A percentile compares a stretch with the other conserved stretches of the same genome.
These are phyloP conservation scores for Acestrorhynchus altus DNA, from an alignment of 2,797 vertebrate genomes.

Conservation along the genomic window DNA sequence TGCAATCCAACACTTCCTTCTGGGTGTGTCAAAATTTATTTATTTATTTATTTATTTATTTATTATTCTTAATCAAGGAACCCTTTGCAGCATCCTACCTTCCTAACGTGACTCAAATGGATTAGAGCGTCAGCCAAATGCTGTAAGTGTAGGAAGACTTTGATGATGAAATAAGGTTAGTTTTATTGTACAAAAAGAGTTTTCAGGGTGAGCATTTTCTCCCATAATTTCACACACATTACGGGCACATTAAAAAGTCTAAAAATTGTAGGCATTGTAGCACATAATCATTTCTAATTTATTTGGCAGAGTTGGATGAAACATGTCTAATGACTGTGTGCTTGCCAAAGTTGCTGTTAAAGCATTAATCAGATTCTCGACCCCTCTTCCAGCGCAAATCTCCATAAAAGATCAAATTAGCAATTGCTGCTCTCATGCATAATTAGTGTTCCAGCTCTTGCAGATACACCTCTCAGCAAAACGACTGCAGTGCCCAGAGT, in stretches of 20 bases:
- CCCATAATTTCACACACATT: not conserved
- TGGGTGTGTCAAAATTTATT: no score
- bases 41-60: no score
- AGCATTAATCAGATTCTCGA: conserved; percentile 68
- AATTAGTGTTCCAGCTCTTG: conserved; percentile 69
- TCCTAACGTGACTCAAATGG: no score
- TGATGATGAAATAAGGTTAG: no score
- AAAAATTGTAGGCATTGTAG: conserved; percentile 11
- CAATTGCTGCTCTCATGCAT: conserved; percentile 63
- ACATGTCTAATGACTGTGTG: conserved; percentile 46
- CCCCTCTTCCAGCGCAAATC: conserved; percentile 65
- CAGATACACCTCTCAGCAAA: conserved; percentile 62
- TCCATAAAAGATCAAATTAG: conserved; percentile 70
- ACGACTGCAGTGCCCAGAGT: conserved; percentile 62
- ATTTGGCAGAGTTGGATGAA: conserved; percentile 19
- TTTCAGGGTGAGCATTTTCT: no score
- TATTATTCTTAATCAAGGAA: no score
- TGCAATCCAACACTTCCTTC: no score
- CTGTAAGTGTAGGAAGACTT: no score
- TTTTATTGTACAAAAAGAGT: no score
- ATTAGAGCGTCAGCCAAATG: no score
- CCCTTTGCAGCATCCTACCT: no score
- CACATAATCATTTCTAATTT: conserved; percentile 18
- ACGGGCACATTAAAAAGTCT: not conserved
- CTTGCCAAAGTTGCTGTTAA: conserved; percentile 59